Conservation (phyloP, 2,797 vertebrate species). For the Labroides dimidiatus region DNA sequence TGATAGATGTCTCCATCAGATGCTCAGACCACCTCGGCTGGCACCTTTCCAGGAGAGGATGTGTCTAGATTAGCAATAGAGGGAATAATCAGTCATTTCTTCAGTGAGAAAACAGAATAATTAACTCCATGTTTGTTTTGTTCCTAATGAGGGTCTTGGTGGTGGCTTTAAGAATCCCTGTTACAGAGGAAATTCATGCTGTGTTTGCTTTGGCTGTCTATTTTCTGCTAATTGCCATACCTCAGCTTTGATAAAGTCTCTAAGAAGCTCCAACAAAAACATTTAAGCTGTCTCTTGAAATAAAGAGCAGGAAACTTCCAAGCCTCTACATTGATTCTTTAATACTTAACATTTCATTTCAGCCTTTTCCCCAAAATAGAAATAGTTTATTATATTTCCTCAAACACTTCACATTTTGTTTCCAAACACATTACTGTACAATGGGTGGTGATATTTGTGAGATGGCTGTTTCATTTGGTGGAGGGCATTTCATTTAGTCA, state of each 20-base stretch:
- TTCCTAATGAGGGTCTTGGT: neutral
- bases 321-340: neutral
- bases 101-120: neutral
- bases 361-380: neutral
- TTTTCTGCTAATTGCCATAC: neutral
- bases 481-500: neutral
- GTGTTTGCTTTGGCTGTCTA: neutral
- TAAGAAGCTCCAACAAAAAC: neutral
- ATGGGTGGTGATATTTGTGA: neutral
- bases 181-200: neutral
- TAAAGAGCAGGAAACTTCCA: neutral
- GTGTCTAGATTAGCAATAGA: neutral
- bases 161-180: neutral
- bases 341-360: neutral
- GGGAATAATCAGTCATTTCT: neutral
- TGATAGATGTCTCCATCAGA: neutral
- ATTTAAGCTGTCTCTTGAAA: conserved; percentile 1
- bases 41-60: neutral
- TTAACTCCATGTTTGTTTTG: neutral
- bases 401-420: neutral
- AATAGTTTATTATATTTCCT: neutral
- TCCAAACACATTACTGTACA: neutral
- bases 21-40: conserved; percentile 5
- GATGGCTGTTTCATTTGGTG: conserved; percentile 13
- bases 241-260: neutral